Percentiles rank a stretch among this genome's conserved stretches.
Conservation (phyloP, 2,113 vertebrate genomes). For the Lynx canadensis region DNA sequence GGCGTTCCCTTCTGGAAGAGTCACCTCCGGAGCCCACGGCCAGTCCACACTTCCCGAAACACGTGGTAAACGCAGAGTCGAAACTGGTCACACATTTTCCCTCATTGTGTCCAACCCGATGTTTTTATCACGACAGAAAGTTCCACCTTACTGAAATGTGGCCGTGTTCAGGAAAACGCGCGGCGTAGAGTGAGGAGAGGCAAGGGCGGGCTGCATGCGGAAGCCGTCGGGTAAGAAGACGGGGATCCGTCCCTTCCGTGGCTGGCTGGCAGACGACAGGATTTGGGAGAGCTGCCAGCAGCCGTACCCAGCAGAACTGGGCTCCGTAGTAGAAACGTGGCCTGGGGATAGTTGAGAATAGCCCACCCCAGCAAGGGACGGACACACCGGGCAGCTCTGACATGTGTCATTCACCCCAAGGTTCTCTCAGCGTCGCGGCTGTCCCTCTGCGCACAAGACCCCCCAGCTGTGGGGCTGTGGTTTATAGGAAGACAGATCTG, state of each 20-base stretch:
- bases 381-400: not conserved
- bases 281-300: not conserved
- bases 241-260: not conserved
- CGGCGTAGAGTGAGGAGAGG: too few species aligned
- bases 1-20: not conserved
- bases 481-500: not conserved
- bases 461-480: not conserved
- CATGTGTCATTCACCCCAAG: not conserved
- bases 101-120: not conserved
- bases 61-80: not conserved
- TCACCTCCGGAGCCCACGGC: not conserved
- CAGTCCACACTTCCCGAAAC: conserved; percentile 37
- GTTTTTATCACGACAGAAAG: not conserved
- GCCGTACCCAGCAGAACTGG: not conserved
- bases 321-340: conserved; percentile 22
- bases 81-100: not conserved
- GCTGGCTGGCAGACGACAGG: not conserved
- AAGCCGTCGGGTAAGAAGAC: not conserved
- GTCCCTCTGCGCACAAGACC: too few species aligned
- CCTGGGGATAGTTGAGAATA: not conserved
- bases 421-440: not conserved
- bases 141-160: not conserved
- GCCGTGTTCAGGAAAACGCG: not conserved
- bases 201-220: not conserved
- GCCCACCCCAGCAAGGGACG: too few species aligned